Evolutionary conservation across 2,888 invertebrate species (phyloP), one percentile per base, ranked within the genome.

Genomic region (Lycocerus yunnanus): DNA sequence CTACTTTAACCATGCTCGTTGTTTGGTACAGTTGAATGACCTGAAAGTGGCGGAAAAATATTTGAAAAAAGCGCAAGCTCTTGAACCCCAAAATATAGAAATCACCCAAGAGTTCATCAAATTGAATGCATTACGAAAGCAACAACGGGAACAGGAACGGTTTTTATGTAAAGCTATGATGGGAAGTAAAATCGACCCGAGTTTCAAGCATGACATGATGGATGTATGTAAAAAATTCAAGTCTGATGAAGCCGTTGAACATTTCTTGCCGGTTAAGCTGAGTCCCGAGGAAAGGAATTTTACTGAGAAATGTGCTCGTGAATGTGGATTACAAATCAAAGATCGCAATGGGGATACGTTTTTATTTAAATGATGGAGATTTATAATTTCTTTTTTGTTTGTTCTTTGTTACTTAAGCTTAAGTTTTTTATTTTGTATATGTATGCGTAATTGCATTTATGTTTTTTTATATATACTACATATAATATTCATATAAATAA

Each of bases 91-190:
- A 6, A 90, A 90, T 82, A 81, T 85, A 8, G 89, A 89, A 15
- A 89, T 93, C 16, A 84, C 87, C 20, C 85, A 86, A 3, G 92
- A 93, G 86, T 86, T 91, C 43, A 82, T 88, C 11, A 80, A 87
- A 15, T 84, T 92, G 59, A 79, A 86, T 59, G 85, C 83, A 61
- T 84, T 86, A 27, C 84, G 83, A 71, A 84, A 85, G 65, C 81
- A 84, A 5, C 74, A 77, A 71, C 14, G 72, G 81, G 72, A 63
- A 3, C 2, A 63, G 6, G 61, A 63, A 13, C n/a, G n/a, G 4
- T 6, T 2, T 1, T n/a, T 43, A 1, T 43, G 3, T 6, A 43
- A n/a, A n/a, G 43, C 43, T 8, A 43, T 43, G 43, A n/a, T 43
- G 43, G 43, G 43, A n/a, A 6, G 6, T 0, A 43, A 43, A 43